Evolutionary conservation across 2,888 invertebrate genomes (phyloP), one percentile per base, ranked within the genome.

Genomic region (Deilephila porcellus): DNA sequence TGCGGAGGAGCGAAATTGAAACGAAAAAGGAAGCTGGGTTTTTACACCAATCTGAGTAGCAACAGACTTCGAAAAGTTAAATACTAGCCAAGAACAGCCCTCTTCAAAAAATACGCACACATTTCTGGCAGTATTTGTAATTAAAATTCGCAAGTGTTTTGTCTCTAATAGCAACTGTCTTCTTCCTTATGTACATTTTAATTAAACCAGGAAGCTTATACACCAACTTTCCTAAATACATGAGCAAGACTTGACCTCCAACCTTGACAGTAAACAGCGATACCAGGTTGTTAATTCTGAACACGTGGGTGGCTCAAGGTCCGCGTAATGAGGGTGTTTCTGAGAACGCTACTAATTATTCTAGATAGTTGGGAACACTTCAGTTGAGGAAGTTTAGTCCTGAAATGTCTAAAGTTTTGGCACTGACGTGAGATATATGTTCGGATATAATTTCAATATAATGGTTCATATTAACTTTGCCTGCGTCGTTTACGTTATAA

Each of bases 241-340:
- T 20, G n/a, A 37, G 37, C n/a, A 64, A 20, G 11, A 19, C 45
- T 14, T n/a, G 7, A 56, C 56, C 32, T 6, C 6, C 64, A 64
- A 64, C 64, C 37, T 64, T 37, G 64, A 45, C 37, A 45, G 34
- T 63, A 7, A 25, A 29, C 29, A 5, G n/a, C n/a, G 8, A 63
- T 63, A 11, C 45, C 62, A 67, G 56, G 37, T 64, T 32, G 53
- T 59, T 59, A 53, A 71, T 17, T 71, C n/a, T 64, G 56, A 53
- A 34, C 56, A 32, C 70, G 73, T 29, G 81, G 76, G 79, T 45
- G 37, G 64, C 64, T 64, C 64, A 64, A 64, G 64, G 45, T 64
- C 37, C 20, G 45, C 64, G 14, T 64, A 64, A 64, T 64, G 37
- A 64, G 37, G 64, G 64, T 64, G 37, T 45, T 14, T 64, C 64